phyloP scores from a whole-genome alignment of 2,797 vertebrate species.

The Melanotaenia boesemani region DNA sequence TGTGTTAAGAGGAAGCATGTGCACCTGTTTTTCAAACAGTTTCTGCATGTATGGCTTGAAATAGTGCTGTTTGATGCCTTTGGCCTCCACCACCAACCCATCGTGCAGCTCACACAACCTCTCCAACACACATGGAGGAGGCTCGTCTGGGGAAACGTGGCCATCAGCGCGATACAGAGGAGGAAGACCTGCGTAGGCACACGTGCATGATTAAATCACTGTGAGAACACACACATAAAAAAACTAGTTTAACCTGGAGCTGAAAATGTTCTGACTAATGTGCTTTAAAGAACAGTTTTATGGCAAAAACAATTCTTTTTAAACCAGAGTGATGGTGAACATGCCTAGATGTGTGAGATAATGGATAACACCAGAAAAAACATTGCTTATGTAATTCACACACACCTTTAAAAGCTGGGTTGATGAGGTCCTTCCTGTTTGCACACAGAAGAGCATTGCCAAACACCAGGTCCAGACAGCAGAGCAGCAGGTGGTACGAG shows the following conservation, averaged over 20 bases:
- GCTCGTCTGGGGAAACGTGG: slow-evolving; percentile 69
- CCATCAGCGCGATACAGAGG: slow-evolving; percentile 72
- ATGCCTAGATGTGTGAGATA: no score
- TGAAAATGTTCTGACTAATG: neutral
- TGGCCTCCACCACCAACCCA: slow-evolving; percentile 93
- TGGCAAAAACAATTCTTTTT: no score
- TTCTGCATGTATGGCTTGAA: slow-evolving; percentile 95
- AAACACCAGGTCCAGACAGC: slow-evolving; percentile 96
- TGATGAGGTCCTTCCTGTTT: slow-evolving; percentile 93
- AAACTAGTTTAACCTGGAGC: no score
- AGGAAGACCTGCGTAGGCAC: slow-evolving; percentile 83
- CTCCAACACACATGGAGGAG: slow-evolving; percentile 90
- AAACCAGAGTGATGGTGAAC: no score
- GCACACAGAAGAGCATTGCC: slow-evolving; percentile 90
- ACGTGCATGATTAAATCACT: neutral
- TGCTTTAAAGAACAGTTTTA: neutral
- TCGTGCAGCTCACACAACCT: slow-evolving; percentile 92
- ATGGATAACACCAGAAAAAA: no score
- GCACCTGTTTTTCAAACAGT: slow-evolving; percentile 91
- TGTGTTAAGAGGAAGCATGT: rapidly evolving
- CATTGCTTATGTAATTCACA: no score
- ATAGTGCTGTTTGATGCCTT: slow-evolving; percentile 98
- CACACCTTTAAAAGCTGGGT: slow-evolving; percentile 89
- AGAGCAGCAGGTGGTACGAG: slow-evolving; percentile 98
- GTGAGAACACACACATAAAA: neutral